Base-by-base conservation (phyloP, 2,888 invertebrate genomes). In the Agrotis segetum region DNA sequence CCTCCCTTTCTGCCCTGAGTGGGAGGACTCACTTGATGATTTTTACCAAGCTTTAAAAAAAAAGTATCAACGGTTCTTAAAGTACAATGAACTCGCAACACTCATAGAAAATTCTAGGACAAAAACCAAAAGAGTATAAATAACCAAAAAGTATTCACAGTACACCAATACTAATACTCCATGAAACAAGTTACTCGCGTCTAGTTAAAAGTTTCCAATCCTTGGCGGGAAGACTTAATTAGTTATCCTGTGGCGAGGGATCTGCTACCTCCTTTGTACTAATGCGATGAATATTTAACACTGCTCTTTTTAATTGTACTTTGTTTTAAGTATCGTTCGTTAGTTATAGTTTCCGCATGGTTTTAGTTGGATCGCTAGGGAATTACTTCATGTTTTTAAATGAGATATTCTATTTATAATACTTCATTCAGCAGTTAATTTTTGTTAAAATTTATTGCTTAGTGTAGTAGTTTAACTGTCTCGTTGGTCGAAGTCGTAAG, bases 161-260 rank as follows among this genome's bases (percentile, higher is more conserved):
- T 47, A 58, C 49, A 58, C 63, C 46, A 67, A 67, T 56, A 65
- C 56, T 53, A 73, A 66, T 66, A 61, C 24, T 71, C n/a, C 47
- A 52, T 67, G 53, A 50, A 79, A 81, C 82, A 82, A 87, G 88
- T 89, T 89, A 88, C 58, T 17, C 3, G 0, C 44, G 50, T 40
- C 58, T 64, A 88, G 88, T 91, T 89, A 88, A 87, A 89, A 89
- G 86, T 89, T 89, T 87, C 86, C 85, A 82, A 84, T 73, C 84
- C 77, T 81, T 70, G 29, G 84, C 19, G 34, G 44, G 71, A 72
- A 75, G 78, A 85, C 84, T 85, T 89, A 90, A 91, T 91, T 91
- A 91, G 80, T 81, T 79, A 73, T 19, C 40, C 50, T 69, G 62
- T 50, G 58, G 71, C 21, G 49, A 21, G 47, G 62, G 71, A 40